Evolutionary conservation across 2,888 invertebrate species (phyloP), one percentile per base, ranked within the genome.

Genomic region (Conus canariensis): DNA sequence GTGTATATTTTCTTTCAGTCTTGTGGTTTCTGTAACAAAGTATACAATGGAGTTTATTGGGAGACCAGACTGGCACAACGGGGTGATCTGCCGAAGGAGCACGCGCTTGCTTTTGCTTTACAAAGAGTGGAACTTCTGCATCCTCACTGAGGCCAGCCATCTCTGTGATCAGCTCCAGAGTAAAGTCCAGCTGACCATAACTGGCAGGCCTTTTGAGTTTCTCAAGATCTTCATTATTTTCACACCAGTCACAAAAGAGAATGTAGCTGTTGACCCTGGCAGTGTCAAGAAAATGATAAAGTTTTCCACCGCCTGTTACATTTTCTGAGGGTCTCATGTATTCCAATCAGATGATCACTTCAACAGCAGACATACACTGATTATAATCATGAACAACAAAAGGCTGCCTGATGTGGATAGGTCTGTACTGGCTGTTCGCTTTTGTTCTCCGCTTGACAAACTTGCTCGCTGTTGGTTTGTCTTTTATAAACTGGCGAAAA

Each of bases 401-500:
- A 14, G 85, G 59, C 58, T 59, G 85, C 7, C 85, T 8, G n/a
- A 85, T n/a, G 22, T 83, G 16, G 14, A 85, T 58, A n/a, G 58
- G 85, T n/a, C 85, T 19, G 22, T 58, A 85, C 7, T 59, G 58
- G 7, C 85, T 59, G 8, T 58, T 58, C 9, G 25, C 14, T 6
- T 85, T 85, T 9, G 22, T 59, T n/a, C 83, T 56, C n/a, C 58
- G 58, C n/a, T n/a, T 59, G 9, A 85, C 85, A n/a, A 58, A 85
- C 56, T 56, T n/a, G 8, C n/a, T n/a, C 10, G n/a, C 22, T 19
- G 7, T 58, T 22, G 90, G 90, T 59, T 90, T 90, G n/a, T 86
- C 89, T 58, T 80, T 64, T 12, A 89, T 85, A 45, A 80, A 91
- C 77, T 91, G 89, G 25, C 85, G 8, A 74, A 91, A 91, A 59